Conservation (phyloP, 2,113 vertebrate genomes). For the Nannobrachium achirus region DNA sequence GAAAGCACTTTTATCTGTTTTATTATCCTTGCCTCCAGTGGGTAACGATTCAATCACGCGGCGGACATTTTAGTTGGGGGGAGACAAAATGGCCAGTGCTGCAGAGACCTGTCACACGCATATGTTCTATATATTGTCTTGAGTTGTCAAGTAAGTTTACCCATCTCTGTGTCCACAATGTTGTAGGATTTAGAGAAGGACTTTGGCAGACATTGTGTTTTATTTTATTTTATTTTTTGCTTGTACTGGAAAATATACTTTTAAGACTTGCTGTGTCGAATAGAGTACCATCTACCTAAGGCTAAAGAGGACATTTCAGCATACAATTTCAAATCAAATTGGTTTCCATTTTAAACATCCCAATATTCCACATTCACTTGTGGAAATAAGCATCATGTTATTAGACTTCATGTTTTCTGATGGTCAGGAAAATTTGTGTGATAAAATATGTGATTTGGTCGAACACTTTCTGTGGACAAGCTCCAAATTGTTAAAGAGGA, state of each 20-base stretch:
- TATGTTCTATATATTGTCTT: constrained; percentile 7
- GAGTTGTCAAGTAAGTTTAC: constrained; percentile 29
- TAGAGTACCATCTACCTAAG: not conserved
- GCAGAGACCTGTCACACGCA: constrained; percentile 36
- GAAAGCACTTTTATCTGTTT: constrained; percentile 74
- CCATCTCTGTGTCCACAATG: constrained; percentile 23
- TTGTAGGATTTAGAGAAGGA: constrained; percentile 50
- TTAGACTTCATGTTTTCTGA: not conserved
- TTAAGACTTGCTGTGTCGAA: not conserved
- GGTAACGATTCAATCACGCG: constrained; percentile 40
- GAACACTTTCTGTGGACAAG: too few species aligned
- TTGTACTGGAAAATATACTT: not conserved
- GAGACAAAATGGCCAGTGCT: constrained; percentile 19
- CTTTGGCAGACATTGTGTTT: not conserved
- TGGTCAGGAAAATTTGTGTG: too few species aligned
- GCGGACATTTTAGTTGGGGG: constrained; percentile 21
- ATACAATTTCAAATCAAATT: not conserved
- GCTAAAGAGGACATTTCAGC: too few species aligned
- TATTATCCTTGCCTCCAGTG: constrained; percentile 71
- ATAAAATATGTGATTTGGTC: too few species aligned
- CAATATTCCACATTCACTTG: not conserved
- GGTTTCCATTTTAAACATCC: too few species aligned
- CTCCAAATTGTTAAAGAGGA: too few species aligned
- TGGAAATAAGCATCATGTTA: not conserved
- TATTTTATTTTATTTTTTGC: too few species aligned